Conservation (phyloP, 1,140 invertebrate genomes). For the Drosophila rufa region DNA sequence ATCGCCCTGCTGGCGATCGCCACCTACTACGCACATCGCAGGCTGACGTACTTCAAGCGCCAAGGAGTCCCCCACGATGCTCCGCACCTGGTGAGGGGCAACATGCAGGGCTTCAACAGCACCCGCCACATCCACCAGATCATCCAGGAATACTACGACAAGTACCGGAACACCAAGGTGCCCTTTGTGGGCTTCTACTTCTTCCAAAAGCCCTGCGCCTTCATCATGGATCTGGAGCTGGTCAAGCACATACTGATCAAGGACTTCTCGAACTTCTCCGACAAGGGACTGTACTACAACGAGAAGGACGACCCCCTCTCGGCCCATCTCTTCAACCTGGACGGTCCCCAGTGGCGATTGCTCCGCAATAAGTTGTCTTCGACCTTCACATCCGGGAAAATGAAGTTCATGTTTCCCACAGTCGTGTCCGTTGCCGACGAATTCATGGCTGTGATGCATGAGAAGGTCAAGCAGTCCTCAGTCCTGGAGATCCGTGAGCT, state of each 20-base stretch:
- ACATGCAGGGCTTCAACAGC: constrained; percentile 37
- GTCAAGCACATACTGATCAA: constrained; percentile 87
- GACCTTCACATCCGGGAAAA: constrained; percentile 87
- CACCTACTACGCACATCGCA: constrained; percentile 13
- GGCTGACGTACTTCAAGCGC: constrained; percentile 69
- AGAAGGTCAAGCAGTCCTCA: constrained; percentile 15
- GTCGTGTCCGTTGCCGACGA: constrained; percentile 66
- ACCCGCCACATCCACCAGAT: constrained; percentile 15
- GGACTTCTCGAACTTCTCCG: constrained; percentile 86
- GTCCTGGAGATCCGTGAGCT: constrained; percentile 67
- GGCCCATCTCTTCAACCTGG: constrained; percentile 85
- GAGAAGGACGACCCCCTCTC: constrained; percentile 86
- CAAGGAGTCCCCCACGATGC: constrained; percentile 77
- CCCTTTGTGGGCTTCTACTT: constrained; percentile 81
- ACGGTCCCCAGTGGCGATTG: constrained; percentile 86
- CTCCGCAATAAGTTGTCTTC: constrained; percentile 86
- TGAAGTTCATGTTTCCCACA: constrained; percentile 86
- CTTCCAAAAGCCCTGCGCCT: constrained; percentile 85
- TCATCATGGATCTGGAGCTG: constrained; percentile 86
- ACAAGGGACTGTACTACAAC: constrained; percentile 85
- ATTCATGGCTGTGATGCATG: constrained; percentile 46
- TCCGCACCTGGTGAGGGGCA: constrained; percentile 67
- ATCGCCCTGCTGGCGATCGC: constrained; percentile 40
- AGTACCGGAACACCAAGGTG: constrained; percentile 56
- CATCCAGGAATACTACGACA: constrained; percentile 61